These are phyloP conservation scores for Poecilia picta DNA, from an alignment of 2,797 vertebrate species.

Conservation along the genomic window DNA sequence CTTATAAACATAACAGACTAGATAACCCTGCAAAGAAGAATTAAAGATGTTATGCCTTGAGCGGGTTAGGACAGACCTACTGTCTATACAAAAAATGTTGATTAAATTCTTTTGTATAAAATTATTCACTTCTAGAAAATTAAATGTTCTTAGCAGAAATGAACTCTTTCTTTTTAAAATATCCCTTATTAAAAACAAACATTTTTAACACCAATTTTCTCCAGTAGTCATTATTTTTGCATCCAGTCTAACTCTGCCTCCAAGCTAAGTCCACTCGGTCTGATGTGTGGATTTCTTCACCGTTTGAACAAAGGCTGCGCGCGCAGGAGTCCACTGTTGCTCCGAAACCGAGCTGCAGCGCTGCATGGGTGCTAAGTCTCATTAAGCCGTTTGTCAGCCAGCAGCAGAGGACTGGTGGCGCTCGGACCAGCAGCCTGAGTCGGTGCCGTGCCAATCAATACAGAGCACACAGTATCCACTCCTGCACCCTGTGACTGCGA, in stretches of 20 bases:
- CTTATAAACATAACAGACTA: background rate
- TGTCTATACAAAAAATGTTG: too few species aligned
- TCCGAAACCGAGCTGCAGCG: conserved; percentile 9
- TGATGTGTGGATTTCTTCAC: conserved; percentile 12
- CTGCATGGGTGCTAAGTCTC: conserved; percentile 40
- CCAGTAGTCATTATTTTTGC: background rate
- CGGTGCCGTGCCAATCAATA: conserved; percentile 68
- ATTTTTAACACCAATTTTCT: background rate
- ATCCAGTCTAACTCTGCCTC: background rate
- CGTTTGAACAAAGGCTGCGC: conserved; percentile 13
- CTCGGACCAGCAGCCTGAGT: conserved; percentile 55
- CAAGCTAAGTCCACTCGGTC: background rate
- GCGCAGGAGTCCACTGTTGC: conserved; percentile 13
- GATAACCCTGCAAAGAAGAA: background rate
- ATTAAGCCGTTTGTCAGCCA: conserved; percentile 59
- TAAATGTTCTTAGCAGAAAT: too few species aligned
- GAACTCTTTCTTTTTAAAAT: too few species aligned
- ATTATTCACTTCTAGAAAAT: too few species aligned
- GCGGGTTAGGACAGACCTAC: too few species aligned
- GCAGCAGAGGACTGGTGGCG: conserved; percentile 44
- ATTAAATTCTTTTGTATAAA: too few species aligned
- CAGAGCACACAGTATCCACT: conserved; percentile 54
- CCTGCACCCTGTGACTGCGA: conserved; percentile 47
- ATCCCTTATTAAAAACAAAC: background rate
- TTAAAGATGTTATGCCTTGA: background rate